Evolutionary conservation across 1,140 invertebrate genomes (phyloP), one percentile per base, ranked within the genome.

Genomic region (Agrypnia vestita): DNA sequence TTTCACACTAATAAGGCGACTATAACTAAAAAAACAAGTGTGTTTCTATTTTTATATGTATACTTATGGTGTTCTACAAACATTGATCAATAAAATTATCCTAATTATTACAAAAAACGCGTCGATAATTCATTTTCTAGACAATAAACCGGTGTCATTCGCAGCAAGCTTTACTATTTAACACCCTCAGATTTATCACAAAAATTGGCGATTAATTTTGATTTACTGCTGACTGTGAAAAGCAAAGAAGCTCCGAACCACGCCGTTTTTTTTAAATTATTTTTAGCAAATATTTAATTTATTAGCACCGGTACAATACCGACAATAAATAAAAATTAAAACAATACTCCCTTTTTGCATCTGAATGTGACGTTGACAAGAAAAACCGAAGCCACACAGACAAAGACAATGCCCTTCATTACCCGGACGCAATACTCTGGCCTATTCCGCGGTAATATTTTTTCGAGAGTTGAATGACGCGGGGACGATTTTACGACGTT

Each of bases 401-500:
- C n/a, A 47, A 69, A 47, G 44, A 69, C 64, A 51, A 73, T 53
- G 53, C 74, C 74, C 56, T 76, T 76, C 59, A 76, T 76, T 76
- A 76, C 62, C 56, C 46, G 56, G 62, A 55, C 6, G 53, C 47
- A 73, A 73, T 73, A 12, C 19, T 15, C 12, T 25, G 19, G 12
- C 46, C 44, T 35, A 73, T 59, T 61, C 13, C 59, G 17, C 47
- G 72, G 56, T 51, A 46, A 69, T 64, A 73, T 73, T 55, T 69
- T 78, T 67, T 9, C 51, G 49, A 69, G 13, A 62, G 62, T 69
- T 61, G 49, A 61, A 62, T 67, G 62, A 51, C 19, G 11, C 46
- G 17, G 72, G 73, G 59, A 78, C 72, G 78, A 72, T 79, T 75
- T 82, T 79, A 82, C 71, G 69, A 76, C 25, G 77, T 82, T 82